These are phyloP conservation scores for Leptopilina clavipes DNA, from an alignment of 1,140 invertebrate genomes.

Conservation along the genomic window DNA sequence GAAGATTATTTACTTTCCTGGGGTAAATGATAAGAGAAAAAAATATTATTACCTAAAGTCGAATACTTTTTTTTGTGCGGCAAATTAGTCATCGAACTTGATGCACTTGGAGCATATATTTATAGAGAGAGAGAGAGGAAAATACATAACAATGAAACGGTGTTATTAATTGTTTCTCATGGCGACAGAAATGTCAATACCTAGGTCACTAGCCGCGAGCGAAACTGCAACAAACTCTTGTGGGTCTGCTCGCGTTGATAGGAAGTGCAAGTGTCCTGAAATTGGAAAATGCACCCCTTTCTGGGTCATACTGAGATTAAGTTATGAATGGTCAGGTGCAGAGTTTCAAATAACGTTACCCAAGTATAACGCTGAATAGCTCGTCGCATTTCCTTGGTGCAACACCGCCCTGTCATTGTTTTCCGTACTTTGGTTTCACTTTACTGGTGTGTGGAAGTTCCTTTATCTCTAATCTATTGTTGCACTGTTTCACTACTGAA, in stretches of 20 bases:
- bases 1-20: no score
- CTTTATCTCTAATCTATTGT: constrained; percentile 32
- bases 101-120: not conserved
- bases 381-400: constrained; percentile 6
- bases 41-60: no score
- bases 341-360: constrained; percentile 21
- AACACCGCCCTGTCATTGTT: constrained; percentile 10
- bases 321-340: constrained; percentile 26
- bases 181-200: not conserved
- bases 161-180: constrained; percentile 18
- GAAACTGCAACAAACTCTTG: constrained; percentile 12
- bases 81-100: not conserved
- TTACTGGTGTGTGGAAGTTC: constrained; percentile 3
- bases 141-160: constrained; percentile 5
- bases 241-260: constrained; percentile 18
- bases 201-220: constrained; percentile 14
- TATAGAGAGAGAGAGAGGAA: not conserved
- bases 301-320: constrained; percentile 21
- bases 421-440: constrained; percentile 25
- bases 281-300: constrained; percentile 6
- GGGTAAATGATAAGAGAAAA: no score
- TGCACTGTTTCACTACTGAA: constrained; percentile 10
- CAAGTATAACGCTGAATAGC: constrained; percentile 1
- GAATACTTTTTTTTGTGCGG: no score
- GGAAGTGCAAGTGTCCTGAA: constrained; percentile 18